Evolutionary conservation across 2,888 invertebrate genomes (phyloP).

Genomic region (Opisthograptis luteolata): DNA sequence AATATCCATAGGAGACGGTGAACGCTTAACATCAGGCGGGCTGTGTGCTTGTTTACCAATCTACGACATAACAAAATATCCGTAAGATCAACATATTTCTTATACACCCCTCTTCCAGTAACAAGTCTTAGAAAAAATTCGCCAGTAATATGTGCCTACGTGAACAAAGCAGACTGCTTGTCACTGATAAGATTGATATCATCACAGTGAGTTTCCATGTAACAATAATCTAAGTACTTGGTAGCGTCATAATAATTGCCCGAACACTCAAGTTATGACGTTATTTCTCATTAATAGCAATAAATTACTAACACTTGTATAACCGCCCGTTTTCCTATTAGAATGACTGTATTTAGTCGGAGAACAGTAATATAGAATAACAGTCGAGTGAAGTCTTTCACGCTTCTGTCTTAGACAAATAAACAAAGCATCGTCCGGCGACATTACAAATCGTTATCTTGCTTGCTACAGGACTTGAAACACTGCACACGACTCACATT

Average conservation of each 20-base stretch:
- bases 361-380: conserved; percentile 19
- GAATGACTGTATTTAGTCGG: conserved; percentile 1
- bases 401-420: conserved; percentile 17
- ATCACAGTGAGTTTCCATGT: conserved; percentile 1
- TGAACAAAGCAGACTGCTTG: conserved; percentile 1
- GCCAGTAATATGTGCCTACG: conserved; percentile 2
- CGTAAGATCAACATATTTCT: no score
- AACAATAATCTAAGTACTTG: not conserved
- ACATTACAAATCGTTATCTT: conserved; percentile 31
- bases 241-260: not conserved
- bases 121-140: no score
- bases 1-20: no score
- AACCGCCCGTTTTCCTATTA: conserved; percentile 1
- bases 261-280: conserved; percentile 3
- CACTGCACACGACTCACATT: conserved; percentile 49
- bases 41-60: no score
- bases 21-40: no score
- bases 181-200: conserved; percentile 7
- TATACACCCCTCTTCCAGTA: no score
- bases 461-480: conserved; percentile 66
- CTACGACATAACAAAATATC: no score
- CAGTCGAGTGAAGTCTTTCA: conserved; percentile 14
- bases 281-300: not conserved
- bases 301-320: not conserved
- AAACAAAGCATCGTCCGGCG: conserved; percentile 11